phyloP scores from a whole-genome alignment of 2,888 invertebrate species.

The Notodonta ziczac region DNA sequence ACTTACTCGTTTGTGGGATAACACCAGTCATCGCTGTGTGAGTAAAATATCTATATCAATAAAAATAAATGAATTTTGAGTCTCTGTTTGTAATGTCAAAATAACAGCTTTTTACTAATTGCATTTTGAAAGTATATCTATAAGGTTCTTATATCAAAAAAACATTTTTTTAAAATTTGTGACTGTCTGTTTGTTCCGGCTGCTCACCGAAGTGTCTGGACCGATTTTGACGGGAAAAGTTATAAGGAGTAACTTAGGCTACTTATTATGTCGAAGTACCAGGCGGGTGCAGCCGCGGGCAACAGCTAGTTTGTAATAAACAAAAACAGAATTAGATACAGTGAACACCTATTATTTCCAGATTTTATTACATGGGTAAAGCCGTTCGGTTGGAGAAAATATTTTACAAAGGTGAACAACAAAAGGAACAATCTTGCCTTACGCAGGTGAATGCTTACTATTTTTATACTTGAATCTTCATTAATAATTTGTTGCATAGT shows the following conservation, averaged over 20 bases:
- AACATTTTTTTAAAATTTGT: no score
- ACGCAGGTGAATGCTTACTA: slow-evolving; percentile 61
- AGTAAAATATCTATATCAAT: slow-evolving; percentile 37
- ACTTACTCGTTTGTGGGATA: slow-evolving; percentile 70
- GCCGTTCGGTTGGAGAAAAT: slow-evolving; percentile 72
- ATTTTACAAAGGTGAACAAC: slow-evolving; percentile 72
- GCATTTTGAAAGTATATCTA: no score
- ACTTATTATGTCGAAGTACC: no score
- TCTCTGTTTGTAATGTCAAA: no score
- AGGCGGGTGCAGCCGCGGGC: no score
- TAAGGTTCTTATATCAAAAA: no score
- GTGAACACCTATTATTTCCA: slow-evolving; percentile 40
- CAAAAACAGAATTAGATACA: background rate
- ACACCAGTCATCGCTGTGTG: slow-evolving; percentile 76
- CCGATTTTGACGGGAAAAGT: no score
- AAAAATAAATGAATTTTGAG: background rate
- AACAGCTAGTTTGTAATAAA: background rate
- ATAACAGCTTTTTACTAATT: no score
- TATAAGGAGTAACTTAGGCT: no score
- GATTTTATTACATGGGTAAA: slow-evolving; percentile 79
- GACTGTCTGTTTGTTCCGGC: no score
- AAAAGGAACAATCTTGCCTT: slow-evolving; percentile 71
- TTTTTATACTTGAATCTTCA: background rate
- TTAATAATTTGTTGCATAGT: no score
- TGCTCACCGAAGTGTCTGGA: no score